Conservation (phyloP, 2,888 invertebrate genomes). For the Cistogaster globosa region DNA sequence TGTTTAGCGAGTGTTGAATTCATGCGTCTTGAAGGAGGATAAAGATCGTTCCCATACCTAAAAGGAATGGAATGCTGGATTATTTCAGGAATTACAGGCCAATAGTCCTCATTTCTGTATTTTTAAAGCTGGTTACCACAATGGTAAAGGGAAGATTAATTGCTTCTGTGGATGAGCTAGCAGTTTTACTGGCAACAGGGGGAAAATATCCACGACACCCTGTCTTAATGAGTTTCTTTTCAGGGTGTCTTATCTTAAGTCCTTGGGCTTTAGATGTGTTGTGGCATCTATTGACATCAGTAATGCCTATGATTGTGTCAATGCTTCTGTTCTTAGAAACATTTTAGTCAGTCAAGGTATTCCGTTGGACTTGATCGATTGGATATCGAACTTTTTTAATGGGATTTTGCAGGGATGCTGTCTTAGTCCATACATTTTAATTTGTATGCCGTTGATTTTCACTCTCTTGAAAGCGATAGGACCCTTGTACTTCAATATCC, state of each 20-base stretch:
- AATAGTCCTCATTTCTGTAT: background rate
- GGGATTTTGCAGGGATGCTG: background rate
- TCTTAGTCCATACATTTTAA: background rate
- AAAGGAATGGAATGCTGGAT: background rate
- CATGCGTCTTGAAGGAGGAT: too few species aligned
- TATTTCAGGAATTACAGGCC: background rate
- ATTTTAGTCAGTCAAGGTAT: slow-evolving; percentile 3
- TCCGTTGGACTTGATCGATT: background rate
- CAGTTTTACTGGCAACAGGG: background rate
- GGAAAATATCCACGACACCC: background rate
- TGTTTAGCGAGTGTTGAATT: too few species aligned
- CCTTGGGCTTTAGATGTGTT: too few species aligned
- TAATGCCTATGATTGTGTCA: background rate
- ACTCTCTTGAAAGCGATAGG: background rate
- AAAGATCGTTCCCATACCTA: too few species aligned
- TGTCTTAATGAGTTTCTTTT: background rate
- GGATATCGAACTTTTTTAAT: background rate
- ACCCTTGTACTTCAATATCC: too few species aligned
- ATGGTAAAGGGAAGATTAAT: background rate
- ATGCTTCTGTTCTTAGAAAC: background rate
- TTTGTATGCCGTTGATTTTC: background rate
- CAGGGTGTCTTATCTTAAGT: background rate
- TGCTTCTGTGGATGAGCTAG: background rate
- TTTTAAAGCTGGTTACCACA: background rate
- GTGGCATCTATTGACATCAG: too few species aligned